Base-by-base conservation (phyloP, 1,140 invertebrate genomes). In the Lysiphlebus fabarum region DNA sequence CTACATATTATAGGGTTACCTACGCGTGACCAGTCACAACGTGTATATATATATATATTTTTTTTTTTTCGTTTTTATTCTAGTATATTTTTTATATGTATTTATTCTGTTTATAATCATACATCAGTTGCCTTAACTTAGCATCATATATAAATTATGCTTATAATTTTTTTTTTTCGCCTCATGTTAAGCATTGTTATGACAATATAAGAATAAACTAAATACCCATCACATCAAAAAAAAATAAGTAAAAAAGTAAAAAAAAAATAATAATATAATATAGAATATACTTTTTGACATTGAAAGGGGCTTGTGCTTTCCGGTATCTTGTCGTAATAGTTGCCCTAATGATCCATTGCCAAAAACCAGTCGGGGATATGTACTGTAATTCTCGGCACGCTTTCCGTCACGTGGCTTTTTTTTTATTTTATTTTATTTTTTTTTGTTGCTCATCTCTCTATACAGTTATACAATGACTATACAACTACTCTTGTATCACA, bases 1-100 rank as follows among this genome's bases (percentile, higher is more conserved):
- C 76, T 80, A 73, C 77, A 79, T 79, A 80, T 78, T 77, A 77
- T 73, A 70, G 70, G 71, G 71, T 77, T 69, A 75, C 66, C 68
- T 72, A 77, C 73, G 74, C 75, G 66, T 73, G 72, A 58, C 66
- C 68, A 69, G 64, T 64, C 66, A 67, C 66, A 67, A 62, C 59
- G 55, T 7, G 10, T 17, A 33, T 17, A 11, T 26, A 36, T 17
- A 12, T 17, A 33, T 17, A 11, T 26, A 36, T 17, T 26, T 9
- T 26, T 11, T 11, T 14, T 26, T 43, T 26, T 44, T 49, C 36
- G 49, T 56, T 51, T 14, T 49, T 26, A 7, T 14, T 42, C n/a
- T 53, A n/a, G n/a, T n/a, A n/a, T n/a, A n/a, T n/a, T n/a, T n/a
- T n/a, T n/a, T n/a, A n/a, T n/a, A n/a, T n/a, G n/a, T n/a, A n/a